A percentile compares a stretch with the other conserved stretches of the same genome.
These are phyloP conservation scores for Spilosoma lubricipeda DNA, from an alignment of 2,888 invertebrate genomes.

Conservation along the genomic window DNA sequence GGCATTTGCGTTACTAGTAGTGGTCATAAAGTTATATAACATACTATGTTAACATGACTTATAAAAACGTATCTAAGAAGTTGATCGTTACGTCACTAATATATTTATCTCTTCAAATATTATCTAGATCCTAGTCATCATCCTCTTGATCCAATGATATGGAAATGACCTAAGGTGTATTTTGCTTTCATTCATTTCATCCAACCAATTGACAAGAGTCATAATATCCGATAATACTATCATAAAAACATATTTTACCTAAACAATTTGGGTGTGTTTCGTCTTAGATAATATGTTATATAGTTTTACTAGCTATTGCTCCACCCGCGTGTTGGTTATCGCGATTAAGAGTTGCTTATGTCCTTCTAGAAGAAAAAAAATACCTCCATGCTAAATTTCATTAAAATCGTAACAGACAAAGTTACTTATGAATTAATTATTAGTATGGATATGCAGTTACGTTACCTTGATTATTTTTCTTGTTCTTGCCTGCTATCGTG, in stretches of 20 bases:
- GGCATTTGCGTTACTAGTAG: background rate
- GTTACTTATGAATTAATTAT: too few species aligned
- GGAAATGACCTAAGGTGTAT: background rate
- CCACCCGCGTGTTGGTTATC: too few species aligned
- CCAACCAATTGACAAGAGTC: background rate
- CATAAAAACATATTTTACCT: background rate
- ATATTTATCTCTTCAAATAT: background rate
- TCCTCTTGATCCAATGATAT: background rate
- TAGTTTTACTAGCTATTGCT: background rate
- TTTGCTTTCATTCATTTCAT: background rate
- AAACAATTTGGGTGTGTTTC: background rate
- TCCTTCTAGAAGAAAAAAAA: too few species aligned
- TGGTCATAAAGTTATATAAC: background rate
- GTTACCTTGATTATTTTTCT: too few species aligned
- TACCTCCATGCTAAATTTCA: too few species aligned
- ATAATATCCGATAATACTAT: background rate
- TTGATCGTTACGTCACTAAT: background rate
- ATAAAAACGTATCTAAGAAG: background rate
- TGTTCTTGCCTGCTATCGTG: too few species aligned
- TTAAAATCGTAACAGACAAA: background rate
- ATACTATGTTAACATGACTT: background rate
- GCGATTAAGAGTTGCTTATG: too few species aligned
- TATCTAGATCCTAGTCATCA: background rate
- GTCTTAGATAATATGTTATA: background rate
- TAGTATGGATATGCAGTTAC: too few species aligned